Evolutionary conservation across 2,113 vertebrate genomes (phyloP).

Genomic region (Deroptyus accipitrinus): DNA sequence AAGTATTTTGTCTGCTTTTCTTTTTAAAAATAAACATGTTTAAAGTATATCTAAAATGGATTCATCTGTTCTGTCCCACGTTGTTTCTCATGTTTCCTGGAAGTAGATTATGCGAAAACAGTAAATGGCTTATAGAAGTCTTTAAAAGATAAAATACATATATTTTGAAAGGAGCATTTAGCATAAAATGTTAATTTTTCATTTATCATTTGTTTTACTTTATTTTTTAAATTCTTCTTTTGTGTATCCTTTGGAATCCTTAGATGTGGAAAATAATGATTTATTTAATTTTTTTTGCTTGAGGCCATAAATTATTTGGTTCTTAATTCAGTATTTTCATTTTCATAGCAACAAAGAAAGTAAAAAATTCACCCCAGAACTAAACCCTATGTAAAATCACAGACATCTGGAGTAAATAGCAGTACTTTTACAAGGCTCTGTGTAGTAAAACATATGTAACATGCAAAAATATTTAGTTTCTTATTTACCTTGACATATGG

Average conservation of each 20-base stretch:
- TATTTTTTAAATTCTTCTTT: background rate
- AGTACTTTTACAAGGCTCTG: background rate
- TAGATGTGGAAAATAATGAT: background rate
- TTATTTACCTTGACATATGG: background rate
- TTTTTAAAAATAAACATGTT: slow-evolving; percentile 72
- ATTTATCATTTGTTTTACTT: background rate
- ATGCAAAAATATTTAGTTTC: background rate
- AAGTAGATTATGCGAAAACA: background rate
- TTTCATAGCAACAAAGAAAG: background rate
- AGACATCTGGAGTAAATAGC: background rate
- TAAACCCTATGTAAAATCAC: background rate
- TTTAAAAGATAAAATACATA: background rate
- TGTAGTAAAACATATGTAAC: background rate
- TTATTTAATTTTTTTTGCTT: background rate
- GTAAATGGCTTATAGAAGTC: background rate
- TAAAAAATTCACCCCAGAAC: background rate
- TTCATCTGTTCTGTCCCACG: slow-evolving; percentile 71
- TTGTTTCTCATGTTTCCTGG: background rate
- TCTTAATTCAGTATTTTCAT: background rate
- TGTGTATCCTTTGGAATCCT: background rate
- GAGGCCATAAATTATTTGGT: background rate
- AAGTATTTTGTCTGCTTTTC: slow-evolving; percentile 70
- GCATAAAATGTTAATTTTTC: background rate
- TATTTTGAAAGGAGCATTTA: background rate
- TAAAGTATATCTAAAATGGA: slow-evolving; percentile 53